A percentile compares a stretch with the other conserved stretches of the same genome.
These are phyloP conservation scores for Empis stercorea DNA, from an alignment of 2,888 invertebrate genomes.

Conservation along the genomic window DNA sequence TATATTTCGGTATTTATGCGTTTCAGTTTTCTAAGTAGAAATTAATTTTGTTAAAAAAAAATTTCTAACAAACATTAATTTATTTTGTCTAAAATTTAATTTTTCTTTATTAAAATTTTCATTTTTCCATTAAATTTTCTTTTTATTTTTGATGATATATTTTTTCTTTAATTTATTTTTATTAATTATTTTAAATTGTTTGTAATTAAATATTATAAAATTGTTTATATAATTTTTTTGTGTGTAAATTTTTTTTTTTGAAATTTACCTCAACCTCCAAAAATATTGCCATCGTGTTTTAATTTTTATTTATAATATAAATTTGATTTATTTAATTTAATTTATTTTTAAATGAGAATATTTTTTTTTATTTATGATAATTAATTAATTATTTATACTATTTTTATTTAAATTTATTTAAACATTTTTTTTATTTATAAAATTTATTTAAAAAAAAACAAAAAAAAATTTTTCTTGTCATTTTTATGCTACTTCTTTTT, in stretches of 20 bases:
- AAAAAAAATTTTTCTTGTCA: neutral
- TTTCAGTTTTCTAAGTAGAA: too few species aligned
- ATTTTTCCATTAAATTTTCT: neutral
- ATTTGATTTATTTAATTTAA: constrained; percentile 22
- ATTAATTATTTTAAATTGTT: too few species aligned
- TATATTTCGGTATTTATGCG: too few species aligned
- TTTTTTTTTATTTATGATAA: constrained; percentile 1
- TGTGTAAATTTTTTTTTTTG: constrained; percentile 12
- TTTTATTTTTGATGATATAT: constrained; percentile 2
- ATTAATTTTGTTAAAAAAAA: too few species aligned
- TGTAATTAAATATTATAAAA: too few species aligned
- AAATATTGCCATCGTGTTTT: constrained; percentile 25
- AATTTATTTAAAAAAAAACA: too few species aligned
- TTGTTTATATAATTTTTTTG: too few species aligned
- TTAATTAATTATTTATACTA: neutral
- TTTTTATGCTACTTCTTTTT: too few species aligned
- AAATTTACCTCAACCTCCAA: constrained; percentile 22
- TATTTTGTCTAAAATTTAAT: too few species aligned
- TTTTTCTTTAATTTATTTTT: constrained; percentile 6
- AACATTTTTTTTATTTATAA: neutral
- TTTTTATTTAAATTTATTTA: neutral
- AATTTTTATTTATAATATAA: constrained; percentile 19
- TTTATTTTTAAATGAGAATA: constrained; percentile 14
- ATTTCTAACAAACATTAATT: too few species aligned
- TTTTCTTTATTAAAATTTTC: too few species aligned